Conservation (phyloP, 2,797 vertebrate species). For the Brachyalestes nurse region DNA sequence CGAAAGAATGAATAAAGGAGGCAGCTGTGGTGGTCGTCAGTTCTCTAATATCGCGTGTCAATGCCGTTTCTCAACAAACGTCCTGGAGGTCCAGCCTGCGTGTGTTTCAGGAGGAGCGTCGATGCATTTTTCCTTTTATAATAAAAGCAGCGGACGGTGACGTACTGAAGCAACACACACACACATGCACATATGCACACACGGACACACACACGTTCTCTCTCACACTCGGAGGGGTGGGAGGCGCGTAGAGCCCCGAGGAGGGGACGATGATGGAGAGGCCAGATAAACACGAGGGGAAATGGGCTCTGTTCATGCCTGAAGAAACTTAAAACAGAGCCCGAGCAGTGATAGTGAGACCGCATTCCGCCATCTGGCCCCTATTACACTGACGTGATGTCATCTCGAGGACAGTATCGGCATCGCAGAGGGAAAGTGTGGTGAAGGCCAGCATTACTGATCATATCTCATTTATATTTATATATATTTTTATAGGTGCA, state of each 20-base stretch:
- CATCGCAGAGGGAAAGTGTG: neutral
- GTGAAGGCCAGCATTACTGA: neutral
- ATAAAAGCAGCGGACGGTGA: conserved; percentile 26
- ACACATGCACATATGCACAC: neutral
- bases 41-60: neutral
- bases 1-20: neutral
- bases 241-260: conserved; percentile 19
- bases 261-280: conserved; percentile 1
- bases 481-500: no score
- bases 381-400: conserved; percentile 8
- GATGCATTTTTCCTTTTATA: neutral
- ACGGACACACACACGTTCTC: neutral
- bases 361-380: conserved; percentile 23
- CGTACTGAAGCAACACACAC: conserved; percentile 15
- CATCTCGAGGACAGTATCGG: neutral
- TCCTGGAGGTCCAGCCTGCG: neutral
- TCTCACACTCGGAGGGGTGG: conserved; percentile 3
- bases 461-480: neutral
- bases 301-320: conserved; percentile 15
- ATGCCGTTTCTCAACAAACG: neutral
- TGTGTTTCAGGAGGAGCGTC: neutral
- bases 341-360: conserved; percentile 1
- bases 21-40: neutral
- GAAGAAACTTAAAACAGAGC: conserved; percentile 21
- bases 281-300: conserved; percentile 23